Conservation (phyloP, 2,797 vertebrate genomes). For the Coccyzus lansbergi region DNA sequence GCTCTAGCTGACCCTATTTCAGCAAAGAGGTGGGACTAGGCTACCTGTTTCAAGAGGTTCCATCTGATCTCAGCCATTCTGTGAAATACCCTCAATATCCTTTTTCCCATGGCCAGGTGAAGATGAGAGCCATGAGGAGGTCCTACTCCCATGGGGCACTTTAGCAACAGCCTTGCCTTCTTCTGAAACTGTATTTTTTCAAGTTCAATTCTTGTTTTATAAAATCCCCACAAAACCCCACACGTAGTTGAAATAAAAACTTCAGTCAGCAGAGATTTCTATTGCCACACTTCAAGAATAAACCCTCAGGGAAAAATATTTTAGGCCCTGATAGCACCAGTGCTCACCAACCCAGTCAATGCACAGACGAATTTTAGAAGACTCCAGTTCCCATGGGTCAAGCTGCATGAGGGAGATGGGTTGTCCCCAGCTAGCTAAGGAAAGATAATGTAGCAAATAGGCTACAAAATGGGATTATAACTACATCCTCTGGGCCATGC, state of each 20-base stretch:
- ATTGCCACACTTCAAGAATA: neutral
- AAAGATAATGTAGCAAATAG: neutral
- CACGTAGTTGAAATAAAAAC: neutral
- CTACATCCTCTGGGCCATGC: neutral
- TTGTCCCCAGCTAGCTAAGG: neutral
- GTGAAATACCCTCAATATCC: neutral
- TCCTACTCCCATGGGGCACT: neutral
- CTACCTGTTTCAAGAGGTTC: neutral
- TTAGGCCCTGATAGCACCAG: neutral
- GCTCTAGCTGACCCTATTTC: neutral
- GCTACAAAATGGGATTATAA: neutral
- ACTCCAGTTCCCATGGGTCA: accelerated
- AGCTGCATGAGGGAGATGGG: neutral
- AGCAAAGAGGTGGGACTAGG: neutral
- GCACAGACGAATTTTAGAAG: neutral
- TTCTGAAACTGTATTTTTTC: neutral
- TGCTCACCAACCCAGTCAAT: neutral
- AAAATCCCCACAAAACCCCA: neutral
- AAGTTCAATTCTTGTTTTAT: neutral
- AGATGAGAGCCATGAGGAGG: neutral
- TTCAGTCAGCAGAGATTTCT: neutral
- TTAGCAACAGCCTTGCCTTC: neutral
- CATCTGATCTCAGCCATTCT: neutral
- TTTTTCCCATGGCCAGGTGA: neutral
- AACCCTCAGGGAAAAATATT: accelerated